phyloP scores from a whole-genome alignment of 1,140 invertebrate species.

The Frieseomelitta varia region DNA sequence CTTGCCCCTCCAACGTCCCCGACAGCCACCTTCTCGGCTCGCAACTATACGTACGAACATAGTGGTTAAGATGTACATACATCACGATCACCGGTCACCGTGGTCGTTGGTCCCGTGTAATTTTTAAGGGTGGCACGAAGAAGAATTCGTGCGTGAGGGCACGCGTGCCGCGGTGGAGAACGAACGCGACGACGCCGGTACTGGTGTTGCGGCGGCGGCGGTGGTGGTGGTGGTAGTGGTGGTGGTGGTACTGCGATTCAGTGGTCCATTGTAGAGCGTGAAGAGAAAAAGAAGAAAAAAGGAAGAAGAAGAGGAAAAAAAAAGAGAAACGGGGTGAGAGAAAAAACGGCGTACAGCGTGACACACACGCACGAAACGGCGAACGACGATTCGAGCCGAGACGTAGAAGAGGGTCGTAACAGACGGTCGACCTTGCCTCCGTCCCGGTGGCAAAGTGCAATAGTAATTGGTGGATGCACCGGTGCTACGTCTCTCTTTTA shows the following conservation, averaged over 20 bases:
- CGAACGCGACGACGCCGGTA: not conserved
- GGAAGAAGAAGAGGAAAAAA: not conserved
- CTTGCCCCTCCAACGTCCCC: too few relatives aligned
- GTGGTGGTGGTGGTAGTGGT: too few relatives aligned
- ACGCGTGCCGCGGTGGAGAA: not conserved
- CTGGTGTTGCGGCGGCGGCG: not conserved
- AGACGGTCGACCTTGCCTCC: slow-evolving; percentile 38
- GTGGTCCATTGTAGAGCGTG: not conserved
- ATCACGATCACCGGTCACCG: slow-evolving; percentile 7
- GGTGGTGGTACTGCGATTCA: not conserved
- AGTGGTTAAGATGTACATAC: not conserved
- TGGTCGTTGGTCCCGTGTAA: not conserved
- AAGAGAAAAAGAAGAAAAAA: not conserved
- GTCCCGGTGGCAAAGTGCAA: slow-evolving; percentile 61
- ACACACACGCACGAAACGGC: not conserved
- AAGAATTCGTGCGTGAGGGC: not conserved
- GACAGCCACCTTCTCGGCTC: too few relatives aligned
- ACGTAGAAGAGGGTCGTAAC: slow-evolving; percentile 19
- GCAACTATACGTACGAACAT: not conserved
- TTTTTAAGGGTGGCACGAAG: not conserved
- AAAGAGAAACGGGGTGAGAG: too few relatives aligned
- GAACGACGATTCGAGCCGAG: slow-evolving; percentile 1
- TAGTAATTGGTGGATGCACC: slow-evolving; percentile 70
- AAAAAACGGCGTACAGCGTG: not conserved
- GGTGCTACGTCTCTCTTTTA: slow-evolving; percentile 68